A percentile compares a stretch with the other conserved stretches of the same genome.
phyloP scores from a whole-genome alignment of 2,113 vertebrate species.

The Arenaria interpres region DNA sequence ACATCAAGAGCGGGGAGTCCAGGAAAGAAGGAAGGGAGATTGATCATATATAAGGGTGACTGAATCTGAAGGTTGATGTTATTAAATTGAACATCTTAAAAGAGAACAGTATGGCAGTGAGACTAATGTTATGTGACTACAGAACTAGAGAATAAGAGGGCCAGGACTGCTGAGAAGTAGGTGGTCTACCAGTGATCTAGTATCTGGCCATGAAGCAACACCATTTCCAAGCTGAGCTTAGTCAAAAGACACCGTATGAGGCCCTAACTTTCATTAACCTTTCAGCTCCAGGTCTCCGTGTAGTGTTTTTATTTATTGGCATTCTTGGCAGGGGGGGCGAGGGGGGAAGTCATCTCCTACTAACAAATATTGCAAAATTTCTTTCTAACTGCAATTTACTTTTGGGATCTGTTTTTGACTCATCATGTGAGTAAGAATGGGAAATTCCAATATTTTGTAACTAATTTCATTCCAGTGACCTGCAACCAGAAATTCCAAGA shows the following conservation, averaged over 20 bases:
- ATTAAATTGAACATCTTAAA: neutral
- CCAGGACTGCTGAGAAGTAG: neutral
- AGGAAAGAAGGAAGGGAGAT: neutral
- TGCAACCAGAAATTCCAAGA: slow-evolving; percentile 1
- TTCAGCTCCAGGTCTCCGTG: neutral
- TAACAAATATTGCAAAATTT: neutral
- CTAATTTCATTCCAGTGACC: neutral
- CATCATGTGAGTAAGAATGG: neutral
- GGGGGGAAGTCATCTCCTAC: neutral
- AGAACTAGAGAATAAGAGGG: neutral
- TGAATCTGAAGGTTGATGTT: neutral
- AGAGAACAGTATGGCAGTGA: neutral
- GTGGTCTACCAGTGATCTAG: neutral
- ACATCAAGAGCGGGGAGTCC: neutral
- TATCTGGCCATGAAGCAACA: neutral
- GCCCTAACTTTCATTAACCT: neutral
- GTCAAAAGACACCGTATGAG: neutral
- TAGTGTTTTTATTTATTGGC: neutral
- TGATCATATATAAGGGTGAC: neutral
- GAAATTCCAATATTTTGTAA: slow-evolving; percentile 28
- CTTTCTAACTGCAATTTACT: neutral
- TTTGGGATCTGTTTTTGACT: neutral
- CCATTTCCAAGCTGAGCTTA: neutral
- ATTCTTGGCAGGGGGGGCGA: neutral
- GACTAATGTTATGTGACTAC: neutral